A percentile compares a stretch with the other conserved stretches of the same genome.
Conservation (phyloP, 30 jellyfish, hydroid and myxozoan species). For the Pelagia noctiluca region DNA sequence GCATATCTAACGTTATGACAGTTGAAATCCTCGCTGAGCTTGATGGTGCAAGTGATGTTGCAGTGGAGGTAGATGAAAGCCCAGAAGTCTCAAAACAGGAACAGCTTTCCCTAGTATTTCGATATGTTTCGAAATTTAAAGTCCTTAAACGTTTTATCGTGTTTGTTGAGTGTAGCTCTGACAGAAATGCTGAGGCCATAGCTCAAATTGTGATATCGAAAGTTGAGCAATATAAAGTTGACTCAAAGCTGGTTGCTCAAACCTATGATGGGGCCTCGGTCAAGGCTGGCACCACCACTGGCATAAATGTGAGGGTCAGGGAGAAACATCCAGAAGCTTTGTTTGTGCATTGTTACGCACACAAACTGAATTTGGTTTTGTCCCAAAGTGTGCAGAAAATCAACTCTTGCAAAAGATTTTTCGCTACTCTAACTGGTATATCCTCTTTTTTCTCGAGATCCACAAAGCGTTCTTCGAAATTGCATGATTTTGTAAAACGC, state of each 20-base stretch:
- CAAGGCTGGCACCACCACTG: slow-evolving; percentile 32
- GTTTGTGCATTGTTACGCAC: slow-evolving; percentile 56
- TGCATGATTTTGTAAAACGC: slow-evolving; percentile 24
- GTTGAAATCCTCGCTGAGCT: slow-evolving; percentile 37
- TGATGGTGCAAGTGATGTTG: slow-evolving; percentile 40
- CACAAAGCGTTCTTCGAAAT: slow-evolving; percentile 20
- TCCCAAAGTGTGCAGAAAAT: slow-evolving; percentile 51
- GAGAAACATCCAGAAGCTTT: slow-evolving; percentile 34
- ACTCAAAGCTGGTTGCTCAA: slow-evolving; percentile 62
- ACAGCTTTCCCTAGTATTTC: slow-evolving; percentile 39
- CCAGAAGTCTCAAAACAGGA: slow-evolving; percentile 44
- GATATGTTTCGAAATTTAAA: slow-evolving; percentile 24
- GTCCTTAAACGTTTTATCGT: slow-evolving; percentile 27
- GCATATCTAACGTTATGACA: slow-evolving; percentile 8
- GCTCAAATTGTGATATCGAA: slow-evolving; percentile 22
- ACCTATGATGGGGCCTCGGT: slow-evolving; percentile 55
- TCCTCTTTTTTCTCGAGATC: slow-evolving; percentile 33
- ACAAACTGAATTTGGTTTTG: slow-evolving; percentile 34
- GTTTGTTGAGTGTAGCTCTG: slow-evolving; percentile 26
- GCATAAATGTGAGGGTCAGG: slow-evolving; percentile 11
- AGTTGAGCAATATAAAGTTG: slow-evolving; percentile 21
- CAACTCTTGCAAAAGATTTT: slow-evolving; percentile 12
- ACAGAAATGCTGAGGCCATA: slow-evolving; percentile 12
- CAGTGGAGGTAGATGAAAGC: slow-evolving; percentile 61
- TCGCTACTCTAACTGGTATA: not conserved